A percentile compares a stretch with the other conserved stretches of the same genome.
Evolutionary conservation across 1,140 invertebrate species (phyloP).

Genomic region (Magallana ariakensis): DNA sequence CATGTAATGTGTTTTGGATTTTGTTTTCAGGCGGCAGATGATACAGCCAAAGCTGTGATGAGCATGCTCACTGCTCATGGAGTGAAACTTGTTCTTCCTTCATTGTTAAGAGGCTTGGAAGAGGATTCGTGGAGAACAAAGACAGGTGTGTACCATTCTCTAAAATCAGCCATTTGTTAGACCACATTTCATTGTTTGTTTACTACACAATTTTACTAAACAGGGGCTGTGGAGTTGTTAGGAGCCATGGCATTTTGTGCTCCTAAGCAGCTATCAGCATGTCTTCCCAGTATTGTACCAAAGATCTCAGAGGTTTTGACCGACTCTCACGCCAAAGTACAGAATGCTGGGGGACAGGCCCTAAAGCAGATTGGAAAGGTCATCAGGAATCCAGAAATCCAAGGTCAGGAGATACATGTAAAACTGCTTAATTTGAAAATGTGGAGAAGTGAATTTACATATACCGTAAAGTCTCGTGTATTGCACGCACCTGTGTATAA

Average conservation of each 20-base stretch:
- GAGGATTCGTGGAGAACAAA: constrained; percentile 99
- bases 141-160: constrained; percentile 84
- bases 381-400: constrained; percentile 99
- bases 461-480: neutral
- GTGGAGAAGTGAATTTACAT: neutral
- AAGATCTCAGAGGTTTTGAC: constrained; percentile 97
- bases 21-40: constrained; percentile 86
- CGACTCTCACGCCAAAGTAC: constrained; percentile 99
- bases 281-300: constrained; percentile 98
- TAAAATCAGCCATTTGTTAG: neutral
- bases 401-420: constrained; percentile 84
- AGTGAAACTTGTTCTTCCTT: constrained; percentile 95
- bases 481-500: too few relatives aligned
- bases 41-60: constrained; percentile 94
- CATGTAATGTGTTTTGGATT: neutral
- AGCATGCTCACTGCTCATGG: constrained; percentile 97
- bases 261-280: constrained; percentile 98
- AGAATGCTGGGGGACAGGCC: constrained; percentile 96
- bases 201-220: neutral
- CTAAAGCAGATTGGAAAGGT: constrained; percentile 98
- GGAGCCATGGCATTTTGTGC: constrained; percentile 97
- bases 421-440: neutral
- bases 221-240: constrained; percentile 96
- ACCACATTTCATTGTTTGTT: neutral
- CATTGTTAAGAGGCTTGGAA: constrained; percentile 94